Conservation (phyloP, 2,113 vertebrate genomes). For the Ia io region DNA sequence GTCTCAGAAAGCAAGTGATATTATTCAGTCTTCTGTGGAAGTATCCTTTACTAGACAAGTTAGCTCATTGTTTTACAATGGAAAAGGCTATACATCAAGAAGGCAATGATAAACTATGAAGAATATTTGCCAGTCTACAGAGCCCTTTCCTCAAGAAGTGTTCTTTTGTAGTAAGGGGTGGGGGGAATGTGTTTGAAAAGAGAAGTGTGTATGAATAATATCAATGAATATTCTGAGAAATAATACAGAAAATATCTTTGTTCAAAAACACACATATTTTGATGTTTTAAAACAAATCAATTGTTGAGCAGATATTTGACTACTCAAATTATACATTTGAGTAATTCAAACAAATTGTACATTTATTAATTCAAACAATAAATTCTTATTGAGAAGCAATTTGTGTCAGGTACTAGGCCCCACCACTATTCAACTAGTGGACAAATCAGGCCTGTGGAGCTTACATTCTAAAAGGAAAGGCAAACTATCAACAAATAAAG, state of each 20-base stretch:
- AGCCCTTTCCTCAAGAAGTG: not conserved
- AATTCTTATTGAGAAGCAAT: not conserved
- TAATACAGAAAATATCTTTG: not conserved
- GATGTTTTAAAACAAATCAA: not conserved
- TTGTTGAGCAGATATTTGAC: not conserved
- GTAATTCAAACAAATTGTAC: too few relatives aligned
- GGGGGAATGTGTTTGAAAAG: not conserved
- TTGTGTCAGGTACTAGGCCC: not conserved
- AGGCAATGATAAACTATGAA: not conserved
- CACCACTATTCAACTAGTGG: not conserved
- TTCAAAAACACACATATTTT: not conserved
- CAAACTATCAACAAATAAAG: not conserved
- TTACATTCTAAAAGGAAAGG: not conserved
- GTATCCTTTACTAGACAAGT: not conserved
- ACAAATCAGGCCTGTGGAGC: not conserved
- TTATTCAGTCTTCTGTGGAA: not conserved
- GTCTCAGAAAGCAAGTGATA: slow-evolving; percentile 10
- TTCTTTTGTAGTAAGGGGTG: not conserved
- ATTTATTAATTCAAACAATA: not conserved
- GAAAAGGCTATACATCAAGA: not conserved
- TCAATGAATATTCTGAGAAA: not conserved
- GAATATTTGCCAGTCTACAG: not conserved
- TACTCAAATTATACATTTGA: not conserved
- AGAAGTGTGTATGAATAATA: not conserved
- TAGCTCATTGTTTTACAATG: not conserved